Evolutionary conservation across 2,797 vertebrate species (phyloP).

Genomic region (Adrianichthys oophorus): DNA sequence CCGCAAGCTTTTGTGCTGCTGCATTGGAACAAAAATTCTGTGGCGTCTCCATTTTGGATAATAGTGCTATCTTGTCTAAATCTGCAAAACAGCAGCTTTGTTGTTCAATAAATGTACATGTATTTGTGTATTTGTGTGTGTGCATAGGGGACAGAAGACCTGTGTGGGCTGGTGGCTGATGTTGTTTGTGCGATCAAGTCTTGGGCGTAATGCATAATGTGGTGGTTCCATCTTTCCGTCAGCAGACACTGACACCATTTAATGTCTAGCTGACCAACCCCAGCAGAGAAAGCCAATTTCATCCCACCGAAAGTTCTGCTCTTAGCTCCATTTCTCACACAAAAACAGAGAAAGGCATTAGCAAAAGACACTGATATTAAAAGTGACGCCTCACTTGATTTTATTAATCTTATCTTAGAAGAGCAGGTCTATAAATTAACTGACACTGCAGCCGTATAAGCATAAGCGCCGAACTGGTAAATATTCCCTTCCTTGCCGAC

Average conservation of each 20-base stretch:
- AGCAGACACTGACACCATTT: constrained; percentile 56
- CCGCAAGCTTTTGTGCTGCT: constrained; percentile 64
- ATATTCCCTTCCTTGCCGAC: constrained; percentile 50
- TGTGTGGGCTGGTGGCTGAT: constrained; percentile 46
- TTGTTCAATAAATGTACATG: constrained; percentile 60
- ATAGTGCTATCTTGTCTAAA: constrained; percentile 60
- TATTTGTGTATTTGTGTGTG: constrained; percentile 18
- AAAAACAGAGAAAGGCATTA: constrained; percentile 42
- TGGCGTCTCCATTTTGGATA: constrained; percentile 62
- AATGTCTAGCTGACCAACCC: constrained; percentile 50
- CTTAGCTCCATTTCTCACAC: constrained; percentile 45
- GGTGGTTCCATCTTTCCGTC: constrained; percentile 51
- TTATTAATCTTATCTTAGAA: constrained; percentile 68
- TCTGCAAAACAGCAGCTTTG: constrained; percentile 61
- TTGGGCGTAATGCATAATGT: constrained; percentile 46
- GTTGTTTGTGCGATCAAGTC: constrained; percentile 52
- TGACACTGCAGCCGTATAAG: constrained; percentile 47
- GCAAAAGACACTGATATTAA: constrained; percentile 60
- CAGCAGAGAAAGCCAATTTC: constrained; percentile 27
- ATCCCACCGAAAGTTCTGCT: constrained; percentile 39
- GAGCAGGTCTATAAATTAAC: constrained; percentile 67
- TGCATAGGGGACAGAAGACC: constrained; percentile 28
- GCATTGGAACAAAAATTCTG: constrained; percentile 59
- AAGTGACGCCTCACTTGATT: constrained; percentile 48
- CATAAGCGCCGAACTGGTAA: constrained; percentile 42